phyloP scores from a whole-genome alignment of 2,888 invertebrate genomes.

The Odontocolon sp. region DNA sequence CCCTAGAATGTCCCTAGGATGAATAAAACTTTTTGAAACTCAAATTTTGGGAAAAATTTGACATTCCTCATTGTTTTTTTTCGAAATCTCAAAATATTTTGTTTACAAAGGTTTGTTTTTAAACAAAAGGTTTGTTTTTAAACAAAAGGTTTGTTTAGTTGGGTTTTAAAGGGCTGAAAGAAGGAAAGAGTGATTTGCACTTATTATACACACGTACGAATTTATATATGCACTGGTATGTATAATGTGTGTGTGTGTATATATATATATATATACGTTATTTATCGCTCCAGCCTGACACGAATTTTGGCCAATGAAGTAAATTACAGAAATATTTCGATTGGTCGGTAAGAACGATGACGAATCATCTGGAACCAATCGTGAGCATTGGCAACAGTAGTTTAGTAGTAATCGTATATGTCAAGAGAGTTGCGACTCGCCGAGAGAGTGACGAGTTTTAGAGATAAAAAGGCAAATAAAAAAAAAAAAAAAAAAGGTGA shows the following conservation, averaged over 20 bases:
- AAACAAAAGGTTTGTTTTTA: too few relatives aligned
- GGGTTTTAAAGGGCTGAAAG: background rate
- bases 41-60: background rate
- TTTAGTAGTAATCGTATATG: background rate
- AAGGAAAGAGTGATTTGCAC: background rate
- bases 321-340: background rate
- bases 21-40: background rate
- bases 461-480: too few relatives aligned
- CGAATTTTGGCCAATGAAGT: slow-evolving; percentile 1
- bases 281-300: too few relatives aligned
- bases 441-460: background rate
- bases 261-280: too few relatives aligned
- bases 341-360: slow-evolving; percentile 32
- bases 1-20: background rate
- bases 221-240: too few relatives aligned
- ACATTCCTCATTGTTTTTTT: too few relatives aligned
- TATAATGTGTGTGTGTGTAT: too few relatives aligned
- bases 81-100: too few relatives aligned
- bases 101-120: too few relatives aligned
- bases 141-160: too few relatives aligned
- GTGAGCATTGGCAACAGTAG: slow-evolving; percentile 54
- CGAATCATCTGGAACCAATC: slow-evolving; percentile 27
- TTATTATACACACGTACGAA: too few relatives aligned
- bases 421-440: slow-evolving; percentile 8
- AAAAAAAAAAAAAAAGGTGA: slow-evolving; percentile 3